Percentiles rank a stretch among this genome's conserved stretches.
Conservation (phyloP, 2,113 vertebrate genomes). For the Zeus faber region DNA sequence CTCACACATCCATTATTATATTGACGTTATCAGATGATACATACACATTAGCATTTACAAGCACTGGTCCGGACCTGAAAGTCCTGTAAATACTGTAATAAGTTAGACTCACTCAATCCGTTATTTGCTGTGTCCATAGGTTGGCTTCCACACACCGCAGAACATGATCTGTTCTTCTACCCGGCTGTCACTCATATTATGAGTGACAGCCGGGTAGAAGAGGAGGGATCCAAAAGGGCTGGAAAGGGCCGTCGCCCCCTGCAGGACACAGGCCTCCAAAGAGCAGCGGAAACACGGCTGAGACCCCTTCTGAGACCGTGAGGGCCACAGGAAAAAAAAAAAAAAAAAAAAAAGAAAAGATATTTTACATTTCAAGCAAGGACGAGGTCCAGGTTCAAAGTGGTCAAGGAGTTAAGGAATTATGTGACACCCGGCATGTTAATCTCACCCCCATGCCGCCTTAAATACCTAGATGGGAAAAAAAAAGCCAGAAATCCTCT, state of each 20-base stretch:
- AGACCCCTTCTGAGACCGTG: too few species aligned
- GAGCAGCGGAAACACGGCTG: not conserved
- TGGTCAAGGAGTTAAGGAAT: conserved; percentile 16
- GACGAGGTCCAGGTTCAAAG: not conserved
- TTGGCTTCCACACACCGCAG: too few species aligned
- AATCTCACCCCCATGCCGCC: conserved; percentile 7
- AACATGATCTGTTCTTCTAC: too few species aligned
- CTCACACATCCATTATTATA: too few species aligned
- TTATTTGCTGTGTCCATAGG: too few species aligned
- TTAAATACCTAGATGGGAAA: not conserved
- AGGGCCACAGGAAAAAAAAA: too few species aligned
- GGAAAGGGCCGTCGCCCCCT: not conserved
- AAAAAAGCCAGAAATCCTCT: not conserved
- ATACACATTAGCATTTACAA: too few species aligned
- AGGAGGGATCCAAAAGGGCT: conserved; percentile 1
- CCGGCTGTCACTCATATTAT: not conserved
- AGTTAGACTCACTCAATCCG: too few species aligned
- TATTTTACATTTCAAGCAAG: not conserved
- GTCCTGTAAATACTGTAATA: too few species aligned
- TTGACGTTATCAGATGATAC: too few species aligned
- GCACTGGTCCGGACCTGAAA: too few species aligned
- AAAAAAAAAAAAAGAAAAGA: too few species aligned
- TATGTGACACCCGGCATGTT: conserved; percentile 8
- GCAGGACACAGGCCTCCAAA: not conserved
- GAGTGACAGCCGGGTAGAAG: conserved; percentile 6